phyloP scores from a whole-genome alignment of 2,888 invertebrate genomes.

The Oithona nana region DNA sequence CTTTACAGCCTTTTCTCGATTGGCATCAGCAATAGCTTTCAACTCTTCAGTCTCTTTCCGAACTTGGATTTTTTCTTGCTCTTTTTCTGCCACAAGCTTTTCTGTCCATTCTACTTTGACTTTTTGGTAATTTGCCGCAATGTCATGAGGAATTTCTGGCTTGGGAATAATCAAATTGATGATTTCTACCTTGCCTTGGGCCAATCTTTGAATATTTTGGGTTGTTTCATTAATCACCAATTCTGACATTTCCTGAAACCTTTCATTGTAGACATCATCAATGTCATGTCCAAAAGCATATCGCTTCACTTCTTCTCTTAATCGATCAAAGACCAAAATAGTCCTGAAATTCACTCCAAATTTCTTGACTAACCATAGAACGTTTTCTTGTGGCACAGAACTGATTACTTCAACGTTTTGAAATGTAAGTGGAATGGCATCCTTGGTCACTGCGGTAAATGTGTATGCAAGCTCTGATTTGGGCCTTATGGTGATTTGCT shows the following conservation, averaged over 20 bases:
- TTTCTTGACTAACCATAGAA: neutral
- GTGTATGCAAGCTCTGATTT: neutral
- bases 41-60: slow-evolving; percentile 1
- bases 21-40: neutral
- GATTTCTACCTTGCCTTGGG: neutral
- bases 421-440: slow-evolving; percentile 2
- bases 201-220: neutral
- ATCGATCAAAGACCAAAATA: neutral
- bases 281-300: neutral
- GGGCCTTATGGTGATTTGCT: neutral
- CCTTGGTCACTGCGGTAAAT: slow-evolving; percentile 4
- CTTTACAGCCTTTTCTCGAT: neutral
- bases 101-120: slow-evolving; percentile 14
- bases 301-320: neutral
- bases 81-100: slow-evolving; percentile 3
- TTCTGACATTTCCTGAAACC: neutral
- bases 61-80: neutral
- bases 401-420: neutral
- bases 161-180: slow-evolving; percentile 7
- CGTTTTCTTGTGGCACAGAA: neutral
- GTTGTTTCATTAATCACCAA: neutral
- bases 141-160: slow-evolving; percentile 9
- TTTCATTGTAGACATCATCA: slow-evolving; percentile 4
- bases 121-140: slow-evolving; percentile 5
- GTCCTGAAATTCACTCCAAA: neutral